phyloP scores from a whole-genome alignment of 2,797 vertebrate genomes.

The Hapalemur alaotrensis region DNA sequence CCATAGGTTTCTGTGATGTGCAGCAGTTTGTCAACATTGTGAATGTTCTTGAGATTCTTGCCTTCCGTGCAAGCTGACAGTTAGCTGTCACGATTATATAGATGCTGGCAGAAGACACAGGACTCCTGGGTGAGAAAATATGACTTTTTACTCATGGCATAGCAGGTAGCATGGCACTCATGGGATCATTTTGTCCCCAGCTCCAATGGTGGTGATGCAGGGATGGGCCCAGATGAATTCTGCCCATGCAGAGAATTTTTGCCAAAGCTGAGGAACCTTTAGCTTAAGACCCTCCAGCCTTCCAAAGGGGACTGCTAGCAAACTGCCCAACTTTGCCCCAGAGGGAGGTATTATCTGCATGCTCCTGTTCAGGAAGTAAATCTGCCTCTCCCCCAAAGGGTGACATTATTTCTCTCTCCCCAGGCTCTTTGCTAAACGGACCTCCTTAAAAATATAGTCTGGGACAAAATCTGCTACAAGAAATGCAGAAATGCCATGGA shows the following conservation, averaged over 20 bases:
- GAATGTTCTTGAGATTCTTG: background rate
- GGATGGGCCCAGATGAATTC: background rate
- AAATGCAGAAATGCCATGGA: background rate
- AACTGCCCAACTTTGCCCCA: background rate
- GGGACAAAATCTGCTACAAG: background rate
- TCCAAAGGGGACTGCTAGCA: background rate
- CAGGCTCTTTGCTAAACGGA: background rate
- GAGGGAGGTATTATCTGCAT: background rate
- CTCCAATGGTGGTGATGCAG: background rate
- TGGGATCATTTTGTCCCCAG: background rate
- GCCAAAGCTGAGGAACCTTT: background rate
- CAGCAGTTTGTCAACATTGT: background rate
- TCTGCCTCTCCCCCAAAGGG: background rate
- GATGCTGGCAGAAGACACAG: background rate
- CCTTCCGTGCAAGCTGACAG: background rate
- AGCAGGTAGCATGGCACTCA: too few species aligned
- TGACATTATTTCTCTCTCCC: background rate
- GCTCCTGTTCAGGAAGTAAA: background rate
- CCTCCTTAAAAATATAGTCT: background rate
- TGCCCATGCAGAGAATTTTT: background rate
- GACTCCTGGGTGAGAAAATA: background rate
- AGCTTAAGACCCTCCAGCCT: accelerated
- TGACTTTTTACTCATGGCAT: background rate
- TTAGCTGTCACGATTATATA: background rate
- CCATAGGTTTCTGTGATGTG: background rate